Evolutionary conservation across 2,888 invertebrate species (phyloP).

Genomic region (Meganola albula): DNA sequence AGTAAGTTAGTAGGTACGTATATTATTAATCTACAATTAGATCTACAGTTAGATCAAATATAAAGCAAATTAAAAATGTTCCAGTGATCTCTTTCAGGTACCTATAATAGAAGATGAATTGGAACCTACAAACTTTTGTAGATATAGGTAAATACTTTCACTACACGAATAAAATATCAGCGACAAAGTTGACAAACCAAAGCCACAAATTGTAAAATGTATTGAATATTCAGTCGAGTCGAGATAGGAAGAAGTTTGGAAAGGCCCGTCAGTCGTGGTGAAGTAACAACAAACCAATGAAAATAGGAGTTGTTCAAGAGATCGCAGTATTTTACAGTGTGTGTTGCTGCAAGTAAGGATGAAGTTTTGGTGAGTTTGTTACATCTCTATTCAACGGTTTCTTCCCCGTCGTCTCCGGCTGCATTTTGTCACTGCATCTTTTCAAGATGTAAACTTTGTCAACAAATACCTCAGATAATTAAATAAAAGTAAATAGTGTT

Average conservation of each 20-base stretch:
- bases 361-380: no score
- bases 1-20: no score
- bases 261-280: slow-evolving; percentile 41
- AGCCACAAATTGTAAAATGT: slow-evolving; percentile 33
- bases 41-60: no score
- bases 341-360: no score
- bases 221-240: slow-evolving; percentile 31
- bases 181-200: slow-evolving; percentile 15
- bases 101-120: slow-evolving; percentile 4
- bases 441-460: slow-evolving; percentile 27
- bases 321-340: no score
- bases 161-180: slow-evolving; percentile 4
- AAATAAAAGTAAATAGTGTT: no score
- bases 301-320: slow-evolving; percentile 48
- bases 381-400: slow-evolving; percentile 27
- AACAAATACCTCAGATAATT: no score
- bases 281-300: slow-evolving; percentile 54
- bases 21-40: no score
- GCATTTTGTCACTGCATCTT: slow-evolving; percentile 40
- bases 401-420: slow-evolving; percentile 18
- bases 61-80: no score
- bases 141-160: slow-evolving; percentile 8
- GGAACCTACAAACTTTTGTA: slow-evolving; percentile 7
- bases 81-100: no score
- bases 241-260: slow-evolving; percentile 41